phyloP scores from a whole-genome alignment of 2,888 invertebrate genomes.

The Sinotaia quadrata region DNA sequence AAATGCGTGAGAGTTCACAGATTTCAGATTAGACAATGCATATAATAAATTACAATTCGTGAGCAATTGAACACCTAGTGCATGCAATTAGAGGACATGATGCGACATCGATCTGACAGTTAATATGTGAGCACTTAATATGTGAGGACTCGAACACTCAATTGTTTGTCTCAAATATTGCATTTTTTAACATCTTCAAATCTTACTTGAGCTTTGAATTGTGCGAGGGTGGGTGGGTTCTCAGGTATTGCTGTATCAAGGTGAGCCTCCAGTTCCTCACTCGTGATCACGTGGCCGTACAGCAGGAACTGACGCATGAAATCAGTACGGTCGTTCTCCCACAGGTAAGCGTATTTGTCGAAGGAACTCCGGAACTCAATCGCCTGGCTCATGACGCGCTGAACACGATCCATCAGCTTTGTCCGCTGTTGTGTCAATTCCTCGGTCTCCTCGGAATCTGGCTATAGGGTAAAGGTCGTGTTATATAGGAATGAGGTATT shows the following conservation, averaged over 20 bases:
- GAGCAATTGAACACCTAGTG: too few species aligned
- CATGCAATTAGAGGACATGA: too few species aligned
- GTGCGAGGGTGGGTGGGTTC: slow-evolving; percentile 87
- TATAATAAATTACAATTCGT: too few species aligned
- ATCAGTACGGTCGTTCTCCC: slow-evolving; percentile 90
- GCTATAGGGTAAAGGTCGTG: slow-evolving; percentile 72
- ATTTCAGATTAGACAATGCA: too few species aligned
- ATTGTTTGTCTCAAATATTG: too few species aligned
- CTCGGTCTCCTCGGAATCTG: slow-evolving; percentile 82
- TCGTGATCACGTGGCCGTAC: slow-evolving; percentile 84
- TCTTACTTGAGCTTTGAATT: slow-evolving; percentile 87
- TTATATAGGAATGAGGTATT: too few species aligned
- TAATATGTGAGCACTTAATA: too few species aligned
- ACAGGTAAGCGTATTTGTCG: slow-evolving; percentile 84
- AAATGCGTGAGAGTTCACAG: too few species aligned
- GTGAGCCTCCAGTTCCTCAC: slow-evolving; percentile 88
- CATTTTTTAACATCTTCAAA: too few species aligned
- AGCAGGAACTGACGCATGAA: slow-evolving; percentile 90
- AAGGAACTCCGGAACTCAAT: slow-evolving; percentile 73
- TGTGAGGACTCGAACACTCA: too few species aligned
- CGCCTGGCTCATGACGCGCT: slow-evolving; percentile 73
- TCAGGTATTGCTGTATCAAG: slow-evolving; percentile 82
- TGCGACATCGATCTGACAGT: too few species aligned
- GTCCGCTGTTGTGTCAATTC: slow-evolving; percentile 89
- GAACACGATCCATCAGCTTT: slow-evolving; percentile 85